phyloP scores from a whole-genome alignment of 2,113 vertebrate species.

The Casuarius casuarius region DNA sequence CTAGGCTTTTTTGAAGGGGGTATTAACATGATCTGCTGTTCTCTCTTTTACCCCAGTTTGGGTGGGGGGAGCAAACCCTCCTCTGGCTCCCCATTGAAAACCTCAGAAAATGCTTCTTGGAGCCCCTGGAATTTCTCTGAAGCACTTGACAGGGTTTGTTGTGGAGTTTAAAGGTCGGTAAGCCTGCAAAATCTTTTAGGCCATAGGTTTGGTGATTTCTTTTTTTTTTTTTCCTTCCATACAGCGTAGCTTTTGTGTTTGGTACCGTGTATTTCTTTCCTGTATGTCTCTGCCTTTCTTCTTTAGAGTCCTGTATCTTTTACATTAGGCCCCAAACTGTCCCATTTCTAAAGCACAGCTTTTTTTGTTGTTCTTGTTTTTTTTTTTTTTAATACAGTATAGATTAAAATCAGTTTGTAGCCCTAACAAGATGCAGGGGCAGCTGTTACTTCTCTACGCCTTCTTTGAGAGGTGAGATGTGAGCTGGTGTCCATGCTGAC shows the following conservation, averaged over 20 bases:
- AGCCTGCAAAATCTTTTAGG: neutral
- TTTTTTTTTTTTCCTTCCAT: no score
- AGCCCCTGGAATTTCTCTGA: neutral
- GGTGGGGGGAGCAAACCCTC: neutral
- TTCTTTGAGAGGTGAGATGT: neutral
- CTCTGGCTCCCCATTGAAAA: neutral
- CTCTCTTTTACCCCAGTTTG: neutral
- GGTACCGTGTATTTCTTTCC: neutral
- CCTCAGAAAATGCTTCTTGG: neutral
- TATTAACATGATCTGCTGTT: neutral
- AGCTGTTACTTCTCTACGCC: neutral
- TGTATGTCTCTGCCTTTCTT: neutral
- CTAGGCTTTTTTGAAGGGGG: neutral
- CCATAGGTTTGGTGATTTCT: rapidly evolving
- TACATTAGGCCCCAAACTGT: neutral
- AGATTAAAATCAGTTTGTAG: neutral
- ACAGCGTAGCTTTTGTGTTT: neutral
- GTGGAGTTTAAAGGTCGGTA: neutral
- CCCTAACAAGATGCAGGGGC: neutral
- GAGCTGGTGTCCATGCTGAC: neutral
- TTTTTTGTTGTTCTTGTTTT: neutral
- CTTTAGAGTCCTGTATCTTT: neutral
- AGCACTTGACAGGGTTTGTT: neutral
- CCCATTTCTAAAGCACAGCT: neutral
- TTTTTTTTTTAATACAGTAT: no score